Percentiles rank a stretch among this genome's conserved stretches.
These are phyloP conservation scores for Eptesicus fuscus DNA, from an alignment of 2,113 vertebrate genomes.

Conservation along the genomic window DNA sequence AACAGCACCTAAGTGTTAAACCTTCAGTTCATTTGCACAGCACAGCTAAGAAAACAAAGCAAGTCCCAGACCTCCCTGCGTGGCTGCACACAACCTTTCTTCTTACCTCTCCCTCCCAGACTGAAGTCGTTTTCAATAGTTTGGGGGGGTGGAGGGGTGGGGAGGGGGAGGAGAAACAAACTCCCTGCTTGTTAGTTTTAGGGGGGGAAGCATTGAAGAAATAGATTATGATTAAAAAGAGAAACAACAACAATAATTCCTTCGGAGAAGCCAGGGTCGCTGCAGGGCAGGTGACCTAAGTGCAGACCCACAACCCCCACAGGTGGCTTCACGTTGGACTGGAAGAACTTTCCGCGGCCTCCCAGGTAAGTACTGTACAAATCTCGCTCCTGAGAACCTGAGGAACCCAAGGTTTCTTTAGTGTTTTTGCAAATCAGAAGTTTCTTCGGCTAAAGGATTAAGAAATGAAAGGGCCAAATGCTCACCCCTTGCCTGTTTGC, in stretches of 20 bases:
- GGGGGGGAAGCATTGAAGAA: not conserved
- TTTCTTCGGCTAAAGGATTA: not conserved
- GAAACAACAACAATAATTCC: not conserved
- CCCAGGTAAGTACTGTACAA: not conserved
- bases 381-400: not conserved
- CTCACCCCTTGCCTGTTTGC: not conserved
- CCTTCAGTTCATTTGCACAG: constrained; percentile 63
- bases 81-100: not conserved
- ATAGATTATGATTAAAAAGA: not conserved
- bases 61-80: constrained; percentile 18
- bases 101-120: not conserved
- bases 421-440: not conserved
- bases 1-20: constrained; percentile 64
- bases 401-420: not conserved
- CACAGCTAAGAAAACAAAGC: constrained; percentile 63
- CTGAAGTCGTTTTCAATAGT: not conserved
- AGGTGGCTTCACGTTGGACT: not conserved
- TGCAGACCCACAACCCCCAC: not conserved
- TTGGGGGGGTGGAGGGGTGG: not conserved
- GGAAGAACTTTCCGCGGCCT: not conserved
- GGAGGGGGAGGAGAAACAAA: not conserved
- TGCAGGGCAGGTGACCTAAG: not conserved
- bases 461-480: not conserved
- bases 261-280: not conserved
- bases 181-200: not conserved